Evolutionary conservation across 2,888 invertebrate genomes (phyloP), one percentile per base, ranked within the genome.

Genomic region (Acleris laterana): DNA sequence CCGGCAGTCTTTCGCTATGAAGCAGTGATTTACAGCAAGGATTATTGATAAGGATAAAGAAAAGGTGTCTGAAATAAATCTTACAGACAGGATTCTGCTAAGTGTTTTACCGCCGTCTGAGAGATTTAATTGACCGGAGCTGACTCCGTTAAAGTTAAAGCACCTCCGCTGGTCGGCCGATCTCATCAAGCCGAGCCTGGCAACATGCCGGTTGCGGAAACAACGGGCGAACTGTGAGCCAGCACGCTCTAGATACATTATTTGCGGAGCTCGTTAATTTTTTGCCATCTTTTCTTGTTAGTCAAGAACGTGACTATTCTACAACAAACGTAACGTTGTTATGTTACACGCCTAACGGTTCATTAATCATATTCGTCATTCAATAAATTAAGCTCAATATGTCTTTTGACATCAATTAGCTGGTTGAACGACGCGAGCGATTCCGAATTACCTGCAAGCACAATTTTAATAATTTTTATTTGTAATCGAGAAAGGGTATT

Each of bases 201-300:
- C 55, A 50, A 62, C 32, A 49, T 25, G 49, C 62, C 56, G 56
- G 62, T 71, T 73, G 70, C 74, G 77, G 77, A 77, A 77, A 79
- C 78, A 77, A 72, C 76, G 68, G 71, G 68, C 55, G 56, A 59
- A 64, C 71, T 73, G 74, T 72, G 71, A 72, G 71, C 73, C 71
- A 75, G 73, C 77, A 77, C 79, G 79, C 78, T 78, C 79, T 72
- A 79, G 73, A 79, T 82, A 77, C 77, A 78, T 78, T 77, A 77
- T 77, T 78, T 75, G 73, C 73, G 60, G 68, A 71, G 74, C 79
- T 81, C 78, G 79, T 79, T 81, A 82, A 73, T 76, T 81, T 80
- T 82, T 83, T 67, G 75, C 77, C 73, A 73, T 75, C 71, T 74
- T 77, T 66, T 66, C 68, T 82, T 74, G 78, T 78, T 76, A 76